These are phyloP conservation scores for Austrolebias charrua DNA, from an alignment of 2,797 vertebrate genomes.

Conservation along the genomic window DNA sequence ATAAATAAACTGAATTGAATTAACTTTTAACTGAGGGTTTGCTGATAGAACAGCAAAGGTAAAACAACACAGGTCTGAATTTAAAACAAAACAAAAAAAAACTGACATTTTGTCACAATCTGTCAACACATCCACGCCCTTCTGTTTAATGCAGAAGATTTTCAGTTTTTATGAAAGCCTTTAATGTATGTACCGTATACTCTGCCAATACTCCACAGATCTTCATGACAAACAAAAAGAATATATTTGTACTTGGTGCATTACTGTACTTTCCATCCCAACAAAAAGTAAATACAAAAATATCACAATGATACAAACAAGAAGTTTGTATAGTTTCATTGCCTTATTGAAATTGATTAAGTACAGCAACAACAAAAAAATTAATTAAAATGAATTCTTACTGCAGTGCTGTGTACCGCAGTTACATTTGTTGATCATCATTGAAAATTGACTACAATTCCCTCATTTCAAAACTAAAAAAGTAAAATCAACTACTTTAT, in stretches of 20 bases:
- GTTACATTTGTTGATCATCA: too few species aligned
- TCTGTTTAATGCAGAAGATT: background rate
- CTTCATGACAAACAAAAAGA: too few species aligned
- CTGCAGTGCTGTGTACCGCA: too few species aligned
- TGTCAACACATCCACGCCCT: background rate
- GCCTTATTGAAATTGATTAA: background rate
- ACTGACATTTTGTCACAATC: background rate
- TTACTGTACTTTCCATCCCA: too few species aligned
- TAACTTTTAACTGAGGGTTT: too few species aligned
- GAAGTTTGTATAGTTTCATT: background rate
- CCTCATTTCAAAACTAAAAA: background rate
- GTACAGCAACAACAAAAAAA: background rate
- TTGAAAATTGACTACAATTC: background rate
- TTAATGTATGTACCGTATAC: background rate
- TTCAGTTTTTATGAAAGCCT: background rate
- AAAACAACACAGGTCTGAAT: background rate
- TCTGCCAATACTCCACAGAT: background rate
- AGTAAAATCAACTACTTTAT: background rate
- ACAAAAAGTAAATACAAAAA: too few species aligned
- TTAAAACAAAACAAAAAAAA: background rate
- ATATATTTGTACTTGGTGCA: too few species aligned
- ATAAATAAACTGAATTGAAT: too few species aligned
- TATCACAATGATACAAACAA: background rate
- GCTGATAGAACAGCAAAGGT: background rate
- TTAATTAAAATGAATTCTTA: too few species aligned